Evolutionary conservation across 2,888 invertebrate genomes (phyloP), one percentile per base, ranked within the genome.

Genomic region (Zootermopsis nevadensis): DNA sequence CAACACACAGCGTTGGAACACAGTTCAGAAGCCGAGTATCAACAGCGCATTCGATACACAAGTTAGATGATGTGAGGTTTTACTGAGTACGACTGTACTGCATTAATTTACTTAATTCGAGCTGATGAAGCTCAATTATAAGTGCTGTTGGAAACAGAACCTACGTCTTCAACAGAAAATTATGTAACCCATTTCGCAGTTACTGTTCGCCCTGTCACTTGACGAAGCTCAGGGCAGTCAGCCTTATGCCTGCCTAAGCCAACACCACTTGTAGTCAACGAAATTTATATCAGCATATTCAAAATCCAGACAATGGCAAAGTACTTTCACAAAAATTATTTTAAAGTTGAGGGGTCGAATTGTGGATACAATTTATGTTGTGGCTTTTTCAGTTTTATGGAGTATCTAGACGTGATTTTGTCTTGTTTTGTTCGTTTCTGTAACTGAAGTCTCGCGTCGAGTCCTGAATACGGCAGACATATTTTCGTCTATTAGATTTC

Each of bases 81-180:
- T 48, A 48, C 15, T 69, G 69, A 19, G 31, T 12, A 22, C 15
- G 74, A 74, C 74, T 74, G 38, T 74, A 74, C 74, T 22, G n/a
- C 42, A 38, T n/a, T 79, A 79, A 66, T 60, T 79, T 66, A 66
- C 66, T 66, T 79, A 79, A 79, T 66, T 79, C 79, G 66, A 27
- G 60, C 66, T 79, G 79, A 79, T 66, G 79, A 66, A 53, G 35
- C 27, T 66, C 79, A 79, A 79, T 79, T 79, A 66, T 55, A 35
- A 66, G 27, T 33, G 74, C 27, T 60, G 66, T 66, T 79, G 60
- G 79, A 79, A 79, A 79, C n/a, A 38, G 30, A 79, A 66, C 60
- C 35, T 79, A 60, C n/a, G 79, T 66, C 79, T 60, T 79, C 55
- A n/a, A 55, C 31, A 33, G 19, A 55, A 6, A 55, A 55, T 69